Evolutionary conservation across 2,888 invertebrate species (phyloP), one percentile per base, ranked within the genome.

Genomic region (Timema cristinae): DNA sequence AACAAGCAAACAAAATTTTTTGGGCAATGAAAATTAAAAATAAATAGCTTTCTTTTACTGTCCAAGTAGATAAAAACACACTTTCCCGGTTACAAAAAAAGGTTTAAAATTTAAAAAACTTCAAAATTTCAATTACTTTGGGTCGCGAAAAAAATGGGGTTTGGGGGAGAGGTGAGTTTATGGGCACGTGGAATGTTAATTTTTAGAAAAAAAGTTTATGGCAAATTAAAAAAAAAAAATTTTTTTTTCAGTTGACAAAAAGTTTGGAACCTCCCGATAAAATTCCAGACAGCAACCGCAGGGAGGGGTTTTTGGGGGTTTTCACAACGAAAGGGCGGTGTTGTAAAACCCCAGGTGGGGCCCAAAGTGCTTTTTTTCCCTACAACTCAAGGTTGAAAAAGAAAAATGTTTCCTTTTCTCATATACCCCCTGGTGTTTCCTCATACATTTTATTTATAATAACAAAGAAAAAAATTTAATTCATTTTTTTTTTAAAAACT

Each of bases 271-370:
- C 85, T 92, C 79, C 90, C 91, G 72, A 87, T 87, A 81, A 88
- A 87, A 83, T 86, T 91, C 79, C 91, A 91, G 82, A 89, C 89
- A 79, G 86, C 91, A 91, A 90, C 83, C 84, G 88, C 80, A 90
- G 87, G 80, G 90, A 89, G 79, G 86, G 92, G 79, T n/a, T n/a
- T 87, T 87, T 80, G 84, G 87, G 81, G 86, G 90, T 79, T 84
- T 91, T 75, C 82, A 88, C 78, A 88, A 89, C 84, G 89, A 92
- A 81, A 86, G 87, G 79, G 84, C 86, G 82, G 88, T 92, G 81
- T 85, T 93, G 81, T 85, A 88, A 79, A 88, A 90, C n/a, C 81
- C 87, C 91, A 83, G 92, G 94, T 94, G 84, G 83, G 54, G n/a
- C n/a, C 13, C 11, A 54, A n/a, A n/a, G 11, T 1, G 54, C n/a